These are phyloP conservation scores for Deilephila porcellus DNA, from an alignment of 2,888 invertebrate species.

Conservation along the genomic window DNA sequence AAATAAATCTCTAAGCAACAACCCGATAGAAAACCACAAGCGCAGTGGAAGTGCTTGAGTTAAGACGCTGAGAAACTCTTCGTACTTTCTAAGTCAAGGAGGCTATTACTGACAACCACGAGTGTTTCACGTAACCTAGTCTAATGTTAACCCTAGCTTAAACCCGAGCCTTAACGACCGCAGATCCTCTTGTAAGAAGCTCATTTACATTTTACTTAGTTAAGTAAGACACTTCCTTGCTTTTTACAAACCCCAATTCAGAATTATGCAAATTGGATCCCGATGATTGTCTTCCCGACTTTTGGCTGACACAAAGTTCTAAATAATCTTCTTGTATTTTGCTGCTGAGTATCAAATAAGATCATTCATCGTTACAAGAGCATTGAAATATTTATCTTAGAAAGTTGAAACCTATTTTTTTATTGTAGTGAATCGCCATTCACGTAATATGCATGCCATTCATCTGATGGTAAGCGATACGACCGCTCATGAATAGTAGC, in stretches of 20 bases:
- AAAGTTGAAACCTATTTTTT: no score
- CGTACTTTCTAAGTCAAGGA: slow-evolving; percentile 29
- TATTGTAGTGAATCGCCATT: no score
- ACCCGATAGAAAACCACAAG: neutral
- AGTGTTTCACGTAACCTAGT: slow-evolving; percentile 27
- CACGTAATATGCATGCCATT: no score
- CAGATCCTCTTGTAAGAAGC: slow-evolving; percentile 31
- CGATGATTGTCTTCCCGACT: slow-evolving; percentile 3
- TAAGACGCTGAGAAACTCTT: slow-evolving; percentile 21
- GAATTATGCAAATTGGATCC: slow-evolving; percentile 31
- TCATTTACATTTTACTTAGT: slow-evolving; percentile 33
- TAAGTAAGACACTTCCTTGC: slow-evolving; percentile 26
- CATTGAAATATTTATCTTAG: no score
- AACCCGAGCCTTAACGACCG: slow-evolving; percentile 25
- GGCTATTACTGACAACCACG: slow-evolving; percentile 28
- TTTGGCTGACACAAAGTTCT: neutral
- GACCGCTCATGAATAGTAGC: no score
- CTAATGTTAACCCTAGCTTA: slow-evolving; percentile 30
- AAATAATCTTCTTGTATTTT: neutral
- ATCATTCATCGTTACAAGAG: no score
- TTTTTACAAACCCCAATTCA: slow-evolving; percentile 28
- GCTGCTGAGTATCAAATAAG: neutral
- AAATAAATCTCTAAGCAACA: neutral
- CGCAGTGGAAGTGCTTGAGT: slow-evolving; percentile 4
- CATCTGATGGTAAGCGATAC: no score